Evolutionary conservation across 2,888 invertebrate species (phyloP), one percentile per base, ranked within the genome.

Genomic region (Ophion slaviceki): DNA sequence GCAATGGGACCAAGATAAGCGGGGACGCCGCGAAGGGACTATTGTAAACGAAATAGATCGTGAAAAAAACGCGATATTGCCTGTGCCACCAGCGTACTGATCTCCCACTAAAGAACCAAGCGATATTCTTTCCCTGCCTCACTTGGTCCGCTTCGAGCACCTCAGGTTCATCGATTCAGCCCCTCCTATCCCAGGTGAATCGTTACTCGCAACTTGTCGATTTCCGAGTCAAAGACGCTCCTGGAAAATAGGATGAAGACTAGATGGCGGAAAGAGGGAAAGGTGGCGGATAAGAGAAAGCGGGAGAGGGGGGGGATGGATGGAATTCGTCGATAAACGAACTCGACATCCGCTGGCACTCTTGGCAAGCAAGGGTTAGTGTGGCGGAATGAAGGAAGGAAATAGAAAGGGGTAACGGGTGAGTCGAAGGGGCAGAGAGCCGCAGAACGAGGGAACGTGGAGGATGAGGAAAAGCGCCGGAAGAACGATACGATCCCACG

Each of bases 321-420:
- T 85, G 71, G 68, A 81, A 85, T 82, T 86, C 82, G 77, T 86
- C 86, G 82, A 83, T 86, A 88, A 89, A 86, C 86, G 87, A 87
- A 88, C 86, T 87, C 87, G 87, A 87, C 84, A 86, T 87, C 87
- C 82, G 80, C 85, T 83, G 75, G 86, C 86, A 87, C 87, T 82
- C 87, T 89, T 83, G 87, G 88, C 87, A 85, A 61, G 88, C 87
- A 85, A 79, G 85, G 87, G 87, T 84, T 84, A 86, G 86, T 80
- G 80, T 83, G 80, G 87, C 75, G 84, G 80, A 82, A 85, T 80
- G 74, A 70, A 82, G 86, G 80, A 83, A 80, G 80, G 78, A 80
- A 86, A 78, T 66, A 32, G 78, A 80, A 20, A 14, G 47, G 80
- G 79, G 11, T 62, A 45, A 74, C 24, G 64, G 53, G 36, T 10